A percentile compares a stretch with the other conserved stretches of the same genome.
Evolutionary conservation across 2,888 invertebrate genomes (phyloP).

Genomic region (Nemotelus pantherinus): DNA sequence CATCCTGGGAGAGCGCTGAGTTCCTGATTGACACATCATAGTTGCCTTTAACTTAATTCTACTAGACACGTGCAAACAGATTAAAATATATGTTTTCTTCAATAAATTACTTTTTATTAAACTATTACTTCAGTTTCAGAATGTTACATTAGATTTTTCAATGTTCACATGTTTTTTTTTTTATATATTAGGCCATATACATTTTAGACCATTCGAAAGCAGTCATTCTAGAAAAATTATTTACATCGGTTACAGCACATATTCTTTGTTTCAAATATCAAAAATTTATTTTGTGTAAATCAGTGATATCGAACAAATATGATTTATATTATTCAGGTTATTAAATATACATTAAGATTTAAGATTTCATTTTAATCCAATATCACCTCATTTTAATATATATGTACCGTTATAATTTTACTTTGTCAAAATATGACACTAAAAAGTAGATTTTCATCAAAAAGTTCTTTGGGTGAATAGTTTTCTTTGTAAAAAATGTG

Average conservation of each 20-base stretch:
- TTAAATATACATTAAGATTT: constrained; percentile 32
- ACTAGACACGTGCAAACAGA: neutral
- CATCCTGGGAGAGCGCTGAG: too few relatives aligned
- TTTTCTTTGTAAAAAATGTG: neutral
- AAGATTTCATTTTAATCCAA: constrained; percentile 29
- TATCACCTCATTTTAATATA: constrained; percentile 20
- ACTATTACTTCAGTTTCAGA: too few relatives aligned
- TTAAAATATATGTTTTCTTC: neutral
- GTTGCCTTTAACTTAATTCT: constrained; percentile 14
- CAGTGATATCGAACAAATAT: constrained; percentile 17
- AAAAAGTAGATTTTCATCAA: constrained; percentile 7
- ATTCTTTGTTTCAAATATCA: constrained; percentile 10
- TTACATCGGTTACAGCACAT: constrained; percentile 1
- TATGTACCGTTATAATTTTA: neutral
- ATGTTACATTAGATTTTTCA: neutral
- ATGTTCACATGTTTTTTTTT: too few relatives aligned
- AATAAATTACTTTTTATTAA: neutral
- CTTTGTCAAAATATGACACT: constrained; percentile 18
- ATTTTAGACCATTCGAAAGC: too few relatives aligned
- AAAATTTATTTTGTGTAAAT: constrained; percentile 19
- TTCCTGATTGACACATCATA: neutral
- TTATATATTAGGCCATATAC: too few relatives aligned
- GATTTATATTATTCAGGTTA: constrained; percentile 4
- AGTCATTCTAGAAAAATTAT: neutral
- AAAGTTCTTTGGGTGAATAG: constrained; percentile 27